Conservation (phyloP, 2,888 invertebrate species). For the Cerastoderma edule region DNA sequence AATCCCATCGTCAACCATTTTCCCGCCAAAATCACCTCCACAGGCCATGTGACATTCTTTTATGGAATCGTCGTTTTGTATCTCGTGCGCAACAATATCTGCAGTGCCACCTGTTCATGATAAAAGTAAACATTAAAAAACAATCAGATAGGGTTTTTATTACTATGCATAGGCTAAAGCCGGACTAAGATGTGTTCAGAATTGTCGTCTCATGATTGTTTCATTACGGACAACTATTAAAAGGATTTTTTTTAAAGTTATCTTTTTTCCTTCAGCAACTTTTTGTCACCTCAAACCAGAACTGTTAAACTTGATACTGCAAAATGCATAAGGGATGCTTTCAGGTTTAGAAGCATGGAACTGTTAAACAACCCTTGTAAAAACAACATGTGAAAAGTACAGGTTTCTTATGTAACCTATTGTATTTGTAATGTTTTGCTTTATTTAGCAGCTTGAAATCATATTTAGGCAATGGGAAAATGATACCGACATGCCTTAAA, state of each 20-base stretch:
- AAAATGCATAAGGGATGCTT: no score
- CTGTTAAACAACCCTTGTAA: no score
- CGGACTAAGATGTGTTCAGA: no score
- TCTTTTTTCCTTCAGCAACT: not conserved
- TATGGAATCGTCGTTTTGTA: not conserved
- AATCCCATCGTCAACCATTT: conserved; percentile 6
- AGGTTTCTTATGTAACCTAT: no score
- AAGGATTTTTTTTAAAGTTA: not conserved
- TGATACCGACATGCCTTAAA: no score
- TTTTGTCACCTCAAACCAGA: not conserved
- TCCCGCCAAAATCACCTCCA: conserved; percentile 5
- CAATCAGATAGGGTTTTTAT: not conserved
- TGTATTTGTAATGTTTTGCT: no score
- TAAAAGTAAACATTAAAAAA: not conserved
- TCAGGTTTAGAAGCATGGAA: no score
- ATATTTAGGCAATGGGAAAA: no score
- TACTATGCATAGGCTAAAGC: no score
- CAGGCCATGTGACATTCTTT: conserved; percentile 15
- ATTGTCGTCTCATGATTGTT: no score
- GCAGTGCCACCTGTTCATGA: conserved; percentile 4
- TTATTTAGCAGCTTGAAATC: no score
- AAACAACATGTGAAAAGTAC: no score
- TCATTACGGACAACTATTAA: not conserved
- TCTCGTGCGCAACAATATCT: conserved; percentile 4
- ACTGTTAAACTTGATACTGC: not conserved